These are phyloP conservation scores for Tachina fera DNA, from an alignment of 2,888 invertebrate species.

Conservation along the genomic window DNA sequence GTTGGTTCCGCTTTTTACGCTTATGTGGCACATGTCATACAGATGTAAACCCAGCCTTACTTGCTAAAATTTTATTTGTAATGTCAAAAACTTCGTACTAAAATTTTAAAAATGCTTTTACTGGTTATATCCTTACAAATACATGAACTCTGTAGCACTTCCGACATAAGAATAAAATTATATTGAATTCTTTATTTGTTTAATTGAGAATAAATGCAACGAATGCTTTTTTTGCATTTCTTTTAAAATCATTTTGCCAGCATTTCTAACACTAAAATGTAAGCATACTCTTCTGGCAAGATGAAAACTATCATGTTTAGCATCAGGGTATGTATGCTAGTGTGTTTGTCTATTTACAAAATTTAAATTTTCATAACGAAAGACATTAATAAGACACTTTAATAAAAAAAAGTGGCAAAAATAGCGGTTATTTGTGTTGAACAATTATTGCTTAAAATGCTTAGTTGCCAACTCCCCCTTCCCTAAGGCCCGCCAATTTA, in stretches of 20 bases:
- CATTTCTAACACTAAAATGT: constrained; percentile 34
- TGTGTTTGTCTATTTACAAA: neutral
- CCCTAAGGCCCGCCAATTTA: constrained; percentile 2
- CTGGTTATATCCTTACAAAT: no score
- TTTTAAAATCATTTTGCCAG: constrained; percentile 14
- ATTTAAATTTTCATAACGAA: constrained; percentile 22
- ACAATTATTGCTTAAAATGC: constrained; percentile 51
- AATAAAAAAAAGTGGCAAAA: neutral
- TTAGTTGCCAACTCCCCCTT: constrained; percentile 47
- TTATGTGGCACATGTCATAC: no score
- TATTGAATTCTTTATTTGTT: neutral
- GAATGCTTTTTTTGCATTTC: constrained; percentile 55
- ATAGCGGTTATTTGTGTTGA: constrained; percentile 24
- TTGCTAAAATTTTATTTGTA: no score
- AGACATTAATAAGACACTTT: constrained; percentile 61
- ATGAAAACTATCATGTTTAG: constrained; percentile 31
- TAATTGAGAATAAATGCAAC: constrained; percentile 58
- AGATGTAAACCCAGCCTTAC: no score
- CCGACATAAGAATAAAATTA: constrained; percentile 16
- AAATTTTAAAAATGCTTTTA: no score
- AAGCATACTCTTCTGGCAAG: neutral
- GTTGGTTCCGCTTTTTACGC: no score
- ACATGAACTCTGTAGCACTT: no score
- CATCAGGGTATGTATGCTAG: neutral
- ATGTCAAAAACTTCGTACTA: no score